Conservation (phyloP, 23 tunicate species). For the Halocynthia aurantium region DNA sequence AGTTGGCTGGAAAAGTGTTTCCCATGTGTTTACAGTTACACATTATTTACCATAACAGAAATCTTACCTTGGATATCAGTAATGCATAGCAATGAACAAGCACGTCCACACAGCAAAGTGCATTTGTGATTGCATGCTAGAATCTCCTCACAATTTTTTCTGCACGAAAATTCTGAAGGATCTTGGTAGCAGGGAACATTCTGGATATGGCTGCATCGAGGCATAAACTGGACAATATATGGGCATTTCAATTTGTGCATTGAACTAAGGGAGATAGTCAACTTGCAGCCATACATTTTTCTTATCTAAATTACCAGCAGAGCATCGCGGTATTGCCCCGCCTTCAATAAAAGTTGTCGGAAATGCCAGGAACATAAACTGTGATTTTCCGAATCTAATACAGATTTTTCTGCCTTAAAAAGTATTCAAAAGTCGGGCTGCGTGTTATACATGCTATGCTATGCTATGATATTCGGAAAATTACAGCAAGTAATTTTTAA, state of each 20-base stretch:
- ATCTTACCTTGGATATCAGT: slow-evolving; percentile 10
- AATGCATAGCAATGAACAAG: slow-evolving; percentile 20
- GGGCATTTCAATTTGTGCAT: background rate
- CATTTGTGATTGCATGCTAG: slow-evolving; percentile 52
- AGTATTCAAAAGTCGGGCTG: too few relatives aligned
- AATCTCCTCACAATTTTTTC: slow-evolving; percentile 26
- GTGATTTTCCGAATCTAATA: too few relatives aligned
- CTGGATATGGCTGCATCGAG: slow-evolving; percentile 40
- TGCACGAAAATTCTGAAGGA: slow-evolving; percentile 38
- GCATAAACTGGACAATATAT: slow-evolving; percentile 33
- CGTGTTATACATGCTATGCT: too few relatives aligned
- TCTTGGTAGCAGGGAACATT: slow-evolving; percentile 35
- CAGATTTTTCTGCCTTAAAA: too few relatives aligned
- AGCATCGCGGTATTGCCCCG: too few relatives aligned
- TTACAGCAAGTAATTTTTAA: too few relatives aligned
- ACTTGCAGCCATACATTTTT: too few relatives aligned
- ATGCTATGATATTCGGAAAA: too few relatives aligned
- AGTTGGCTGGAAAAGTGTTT: slow-evolving; percentile 13
- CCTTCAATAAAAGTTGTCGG: too few relatives aligned
- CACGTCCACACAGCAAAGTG: slow-evolving; percentile 21
- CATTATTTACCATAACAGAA: background rate
- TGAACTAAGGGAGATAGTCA: too few relatives aligned
- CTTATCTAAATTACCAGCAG: too few relatives aligned
- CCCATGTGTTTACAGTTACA: background rate
- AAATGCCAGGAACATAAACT: too few relatives aligned